Conservation (phyloP, 2,797 vertebrate species). For the Toxotes lorentzi region DNA sequence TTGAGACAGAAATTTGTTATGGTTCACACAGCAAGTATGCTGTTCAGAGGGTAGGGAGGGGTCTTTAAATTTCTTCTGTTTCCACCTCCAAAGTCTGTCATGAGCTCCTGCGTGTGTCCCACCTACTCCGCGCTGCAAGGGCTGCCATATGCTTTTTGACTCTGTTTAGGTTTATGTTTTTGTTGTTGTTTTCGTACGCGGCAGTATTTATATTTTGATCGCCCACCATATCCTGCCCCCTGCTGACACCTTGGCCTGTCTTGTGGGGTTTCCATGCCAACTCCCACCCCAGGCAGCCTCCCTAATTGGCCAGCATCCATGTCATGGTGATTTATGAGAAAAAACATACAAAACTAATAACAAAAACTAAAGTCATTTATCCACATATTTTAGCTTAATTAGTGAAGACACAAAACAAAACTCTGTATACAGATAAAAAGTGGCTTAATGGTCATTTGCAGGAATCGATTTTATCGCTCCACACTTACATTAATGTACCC, state of each 20-base stretch:
- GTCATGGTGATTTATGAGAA: constrained; percentile 45
- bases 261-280: constrained; percentile 63
- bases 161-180: constrained; percentile 44
- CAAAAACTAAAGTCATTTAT: constrained; percentile 11
- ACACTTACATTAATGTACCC: constrained; percentile 14
- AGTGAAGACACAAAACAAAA: constrained; percentile 19
- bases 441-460: constrained; percentile 36
- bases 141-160: constrained; percentile 64
- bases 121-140: constrained; percentile 12
- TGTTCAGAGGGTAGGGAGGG: background rate
- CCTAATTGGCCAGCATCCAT: constrained; percentile 55
- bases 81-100: constrained; percentile 12
- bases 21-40: background rate
- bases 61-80: constrained; percentile 6
- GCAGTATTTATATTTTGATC: constrained; percentile 51
- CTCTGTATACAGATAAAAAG: constrained; percentile 21
- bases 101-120: constrained; percentile 22
- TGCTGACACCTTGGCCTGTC: constrained; percentile 54
- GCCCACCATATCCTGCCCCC: constrained; percentile 57
- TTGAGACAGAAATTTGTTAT: background rate
- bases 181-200: constrained; percentile 47
- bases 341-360: constrained; percentile 19
- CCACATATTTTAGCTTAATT: constrained; percentile 26
- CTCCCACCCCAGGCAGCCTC: constrained; percentile 40
- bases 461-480: constrained; percentile 24